Percentiles rank a stretch among this genome's conserved stretches.
These are phyloP conservation scores for Amazona finschi DNA, from an alignment of 2,797 vertebrate species.

Conservation along the genomic window DNA sequence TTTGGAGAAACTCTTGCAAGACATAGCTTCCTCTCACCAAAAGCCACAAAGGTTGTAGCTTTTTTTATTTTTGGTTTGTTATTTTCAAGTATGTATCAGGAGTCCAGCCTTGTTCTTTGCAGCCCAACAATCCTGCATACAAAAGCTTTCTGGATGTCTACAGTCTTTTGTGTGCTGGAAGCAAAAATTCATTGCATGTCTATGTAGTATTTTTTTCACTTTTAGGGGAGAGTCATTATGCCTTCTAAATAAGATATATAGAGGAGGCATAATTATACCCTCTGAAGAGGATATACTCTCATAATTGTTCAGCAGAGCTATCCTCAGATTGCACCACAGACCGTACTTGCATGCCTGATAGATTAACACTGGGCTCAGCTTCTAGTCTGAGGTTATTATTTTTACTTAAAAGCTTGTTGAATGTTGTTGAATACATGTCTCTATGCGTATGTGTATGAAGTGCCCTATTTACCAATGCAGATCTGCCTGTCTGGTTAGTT, in stretches of 20 bases:
- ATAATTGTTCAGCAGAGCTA: slow-evolving; percentile 59
- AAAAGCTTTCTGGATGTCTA: slow-evolving; percentile 1
- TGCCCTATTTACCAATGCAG: slow-evolving; percentile 35
- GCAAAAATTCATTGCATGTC: background rate
- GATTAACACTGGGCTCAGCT: slow-evolving; percentile 37
- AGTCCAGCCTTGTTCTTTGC: background rate
- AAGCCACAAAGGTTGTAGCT: background rate
- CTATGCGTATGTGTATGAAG: background rate
- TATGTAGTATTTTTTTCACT: background rate
- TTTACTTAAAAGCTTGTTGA: slow-evolving; percentile 62
- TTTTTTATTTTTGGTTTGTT: background rate
- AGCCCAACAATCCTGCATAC: background rate
- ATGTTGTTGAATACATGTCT: background rate
- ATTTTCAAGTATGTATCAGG: background rate
- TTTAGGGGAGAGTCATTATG: background rate
- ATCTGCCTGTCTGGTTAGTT: slow-evolving; percentile 24
- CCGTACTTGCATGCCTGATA: slow-evolving; percentile 38
- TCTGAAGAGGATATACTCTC: slow-evolving; percentile 46
- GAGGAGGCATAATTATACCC: slow-evolving; percentile 46
- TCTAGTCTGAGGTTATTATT: slow-evolving; percentile 24
- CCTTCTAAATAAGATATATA: slow-evolving; percentile 47
- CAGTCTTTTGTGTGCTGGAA: background rate
- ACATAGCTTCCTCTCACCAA: background rate
- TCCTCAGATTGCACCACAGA: slow-evolving; percentile 56
- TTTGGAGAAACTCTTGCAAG: slow-evolving; percentile 40